A percentile compares a stretch with the other conserved stretches of the same genome.
Evolutionary conservation across 1,140 invertebrate genomes (phyloP).

Genomic region (Plodia interpunctella): DNA sequence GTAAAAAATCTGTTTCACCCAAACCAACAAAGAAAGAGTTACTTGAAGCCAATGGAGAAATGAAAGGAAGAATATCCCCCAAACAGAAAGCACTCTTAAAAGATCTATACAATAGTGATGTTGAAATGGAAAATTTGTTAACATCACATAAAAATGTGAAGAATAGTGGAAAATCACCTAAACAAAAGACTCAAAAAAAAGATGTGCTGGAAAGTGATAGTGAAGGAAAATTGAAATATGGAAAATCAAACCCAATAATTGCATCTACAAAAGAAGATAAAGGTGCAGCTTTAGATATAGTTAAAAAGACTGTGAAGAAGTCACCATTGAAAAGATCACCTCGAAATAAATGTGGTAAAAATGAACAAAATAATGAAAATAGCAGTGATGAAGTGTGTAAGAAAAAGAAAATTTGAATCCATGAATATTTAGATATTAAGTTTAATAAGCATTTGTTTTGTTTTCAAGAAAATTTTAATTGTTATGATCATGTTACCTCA

Average conservation of each 20-base stretch:
- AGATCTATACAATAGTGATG: no score
- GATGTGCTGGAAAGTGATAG: not conserved
- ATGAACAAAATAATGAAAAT: constrained; percentile 13
- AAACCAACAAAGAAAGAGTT: constrained; percentile 12
- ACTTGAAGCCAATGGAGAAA: constrained; percentile 8
- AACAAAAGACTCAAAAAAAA: not conserved
- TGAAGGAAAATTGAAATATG: not conserved
- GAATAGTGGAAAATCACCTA: no score
- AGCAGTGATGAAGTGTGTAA: constrained; percentile 5
- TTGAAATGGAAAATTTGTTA: no score
- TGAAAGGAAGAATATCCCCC: not conserved
- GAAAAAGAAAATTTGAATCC: constrained; percentile 13
- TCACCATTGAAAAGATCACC: constrained; percentile 34
- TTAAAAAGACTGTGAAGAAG: constrained; percentile 10
- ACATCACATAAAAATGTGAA: no score
- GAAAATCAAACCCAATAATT: no score
- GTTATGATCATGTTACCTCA: not conserved
- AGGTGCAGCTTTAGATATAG: not conserved
- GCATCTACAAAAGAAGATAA: not conserved
- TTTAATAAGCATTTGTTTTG: not conserved
- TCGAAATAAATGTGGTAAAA: constrained; percentile 23
- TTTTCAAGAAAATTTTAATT: not conserved
- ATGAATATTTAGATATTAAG: not conserved
- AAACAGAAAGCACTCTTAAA: not conserved
- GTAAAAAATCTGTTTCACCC: not conserved